phyloP scores from a whole-genome alignment of 2,888 invertebrate genomes.

The Drosophila mayaguana region DNA sequence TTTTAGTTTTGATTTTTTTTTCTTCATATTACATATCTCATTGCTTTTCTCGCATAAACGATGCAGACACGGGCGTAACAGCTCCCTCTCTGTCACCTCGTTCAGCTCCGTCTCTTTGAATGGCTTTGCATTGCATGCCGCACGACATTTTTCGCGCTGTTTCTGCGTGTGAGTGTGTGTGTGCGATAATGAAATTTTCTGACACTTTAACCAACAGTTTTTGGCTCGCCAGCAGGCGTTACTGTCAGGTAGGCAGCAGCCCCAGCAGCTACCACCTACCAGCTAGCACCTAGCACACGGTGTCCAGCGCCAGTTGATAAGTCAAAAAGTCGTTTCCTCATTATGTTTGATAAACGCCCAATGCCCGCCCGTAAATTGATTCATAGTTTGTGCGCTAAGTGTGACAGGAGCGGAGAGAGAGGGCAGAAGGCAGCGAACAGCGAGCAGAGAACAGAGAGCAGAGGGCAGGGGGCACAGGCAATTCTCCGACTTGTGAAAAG shows the following conservation, averaged over 20 bases:
- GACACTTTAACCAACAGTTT: slow-evolving; percentile 80
- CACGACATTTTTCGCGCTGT: slow-evolving; percentile 73
- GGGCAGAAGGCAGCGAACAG: not conserved
- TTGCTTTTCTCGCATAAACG: slow-evolving; percentile 78
- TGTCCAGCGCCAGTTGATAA: slow-evolving; percentile 65
- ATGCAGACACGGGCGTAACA: slow-evolving; percentile 71
- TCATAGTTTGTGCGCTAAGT: slow-evolving; percentile 81
- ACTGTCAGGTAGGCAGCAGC: slow-evolving; percentile 56
- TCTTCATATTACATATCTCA: slow-evolving; percentile 65
- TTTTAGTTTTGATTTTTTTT: slow-evolving; percentile 43
- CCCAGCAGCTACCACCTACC: slow-evolving; percentile 19
- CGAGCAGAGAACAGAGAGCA: not conserved
- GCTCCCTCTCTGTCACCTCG: slow-evolving; percentile 40
- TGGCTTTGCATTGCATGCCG: slow-evolving; percentile 72
- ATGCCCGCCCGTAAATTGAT: slow-evolving; percentile 72
- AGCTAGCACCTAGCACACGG: slow-evolving; percentile 29
- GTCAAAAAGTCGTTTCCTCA: slow-evolving; percentile 79
- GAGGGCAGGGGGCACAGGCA: not conserved
- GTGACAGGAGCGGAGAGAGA: slow-evolving; percentile 75
- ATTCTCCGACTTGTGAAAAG: slow-evolving; percentile 12
- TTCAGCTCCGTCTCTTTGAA: slow-evolving; percentile 28
- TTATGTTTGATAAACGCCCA: slow-evolving; percentile 78
- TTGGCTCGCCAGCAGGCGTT: slow-evolving; percentile 71
- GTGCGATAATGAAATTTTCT: slow-evolving; percentile 80
- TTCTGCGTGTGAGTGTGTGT: slow-evolving; percentile 32